Evolutionary conservation across 2,888 invertebrate genomes (phyloP).

Genomic region (Ligdia adustata): DNA sequence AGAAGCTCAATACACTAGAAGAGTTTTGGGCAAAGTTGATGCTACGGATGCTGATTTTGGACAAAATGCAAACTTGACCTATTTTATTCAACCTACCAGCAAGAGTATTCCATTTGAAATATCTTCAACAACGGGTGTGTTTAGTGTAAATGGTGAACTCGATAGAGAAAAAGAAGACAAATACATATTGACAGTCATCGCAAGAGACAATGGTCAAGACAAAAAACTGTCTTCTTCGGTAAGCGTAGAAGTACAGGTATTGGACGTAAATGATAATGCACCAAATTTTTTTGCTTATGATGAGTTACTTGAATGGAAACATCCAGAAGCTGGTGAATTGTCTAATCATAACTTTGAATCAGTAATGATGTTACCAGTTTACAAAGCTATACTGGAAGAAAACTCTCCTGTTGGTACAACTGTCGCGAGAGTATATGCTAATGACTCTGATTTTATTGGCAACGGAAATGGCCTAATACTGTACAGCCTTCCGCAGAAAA

Average conservation of each 20-base stretch:
- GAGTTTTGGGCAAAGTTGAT: slow-evolving; percentile 89
- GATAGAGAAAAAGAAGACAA: slow-evolving; percentile 89
- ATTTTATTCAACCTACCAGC: slow-evolving; percentile 81
- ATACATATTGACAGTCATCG: slow-evolving; percentile 89
- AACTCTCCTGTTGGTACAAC: slow-evolving; percentile 89
- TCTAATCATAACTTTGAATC: slow-evolving; percentile 82
- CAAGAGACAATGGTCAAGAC: slow-evolving; percentile 88
- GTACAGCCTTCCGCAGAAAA: slow-evolving; percentile 88
- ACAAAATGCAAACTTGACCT: slow-evolving; percentile 90
- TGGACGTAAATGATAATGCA: slow-evolving; percentile 93
- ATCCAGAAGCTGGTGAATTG: slow-evolving; percentile 73
- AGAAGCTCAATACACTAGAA: slow-evolving; percentile 90
- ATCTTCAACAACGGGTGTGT: slow-evolving; percentile 86
- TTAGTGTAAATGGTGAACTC: slow-evolving; percentile 89
- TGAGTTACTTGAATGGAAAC: slow-evolving; percentile 80
- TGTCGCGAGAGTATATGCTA: slow-evolving; percentile 90
- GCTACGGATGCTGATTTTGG: slow-evolving; percentile 93
- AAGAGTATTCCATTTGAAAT: slow-evolving; percentile 87
- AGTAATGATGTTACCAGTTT: slow-evolving; percentile 86
- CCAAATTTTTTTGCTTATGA: slow-evolving; percentile 92
- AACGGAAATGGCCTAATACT: slow-evolving; percentile 94
- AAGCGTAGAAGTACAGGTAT: slow-evolving; percentile 91
- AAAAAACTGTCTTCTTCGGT: slow-evolving; percentile 88
- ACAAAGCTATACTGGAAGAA: slow-evolving; percentile 89
- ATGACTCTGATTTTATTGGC: slow-evolving; percentile 92